phyloP scores from a whole-genome alignment of 2,113 vertebrate species.

The Pachycephala philippinensis region DNA sequence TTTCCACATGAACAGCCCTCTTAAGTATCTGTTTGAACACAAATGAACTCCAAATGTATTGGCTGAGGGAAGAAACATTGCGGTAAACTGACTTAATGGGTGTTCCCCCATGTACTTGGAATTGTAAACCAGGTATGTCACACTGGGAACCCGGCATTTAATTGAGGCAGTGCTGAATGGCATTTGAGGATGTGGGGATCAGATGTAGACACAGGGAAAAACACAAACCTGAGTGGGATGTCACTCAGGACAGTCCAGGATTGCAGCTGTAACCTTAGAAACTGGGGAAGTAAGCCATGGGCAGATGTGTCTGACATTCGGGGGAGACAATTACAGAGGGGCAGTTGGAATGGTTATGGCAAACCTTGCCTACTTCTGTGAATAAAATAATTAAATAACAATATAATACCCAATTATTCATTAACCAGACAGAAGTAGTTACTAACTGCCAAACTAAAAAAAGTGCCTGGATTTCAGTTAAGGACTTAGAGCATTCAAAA shows the following conservation, averaged over 20 bases:
- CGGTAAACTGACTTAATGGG: not conserved
- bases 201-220: not conserved
- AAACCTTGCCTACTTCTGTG: not conserved
- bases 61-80: not conserved
- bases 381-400: not conserved
- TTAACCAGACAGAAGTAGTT: not conserved
- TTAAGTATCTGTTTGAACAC: not conserved
- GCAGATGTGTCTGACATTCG: not conserved
- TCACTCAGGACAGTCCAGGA: not conserved
- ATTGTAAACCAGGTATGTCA: not conserved
- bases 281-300: not conserved
- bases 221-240: accelerated
- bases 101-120: not conserved
- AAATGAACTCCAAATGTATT: not conserved
- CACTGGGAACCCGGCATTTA: not conserved
- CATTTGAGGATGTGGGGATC: not conserved
- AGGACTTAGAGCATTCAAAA: not conserved
- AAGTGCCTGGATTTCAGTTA: not conserved
- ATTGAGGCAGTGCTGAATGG: not conserved
- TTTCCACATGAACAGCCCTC: accelerated
- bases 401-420: not conserved
- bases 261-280: not conserved
- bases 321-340: not conserved
- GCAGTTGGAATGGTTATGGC: not conserved
- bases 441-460: not conserved